Evolutionary conservation across 1,140 invertebrate genomes (phyloP).

Genomic region (Ceratoteleas bidentatus): DNA sequence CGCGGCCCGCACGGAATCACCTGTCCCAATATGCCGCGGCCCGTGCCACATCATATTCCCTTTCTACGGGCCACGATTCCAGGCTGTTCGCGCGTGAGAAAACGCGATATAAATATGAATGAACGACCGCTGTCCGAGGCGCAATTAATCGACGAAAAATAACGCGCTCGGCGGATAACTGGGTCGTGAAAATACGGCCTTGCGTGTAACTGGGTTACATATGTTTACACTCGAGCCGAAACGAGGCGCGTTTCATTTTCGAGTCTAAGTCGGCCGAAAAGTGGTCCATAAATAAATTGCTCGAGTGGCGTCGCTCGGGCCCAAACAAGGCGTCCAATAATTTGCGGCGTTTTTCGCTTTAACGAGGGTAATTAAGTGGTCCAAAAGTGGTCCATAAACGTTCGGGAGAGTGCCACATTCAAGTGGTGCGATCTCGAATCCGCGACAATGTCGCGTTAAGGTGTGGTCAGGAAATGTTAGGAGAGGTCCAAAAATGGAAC

Average conservation of each 20-base stretch:
- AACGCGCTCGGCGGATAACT: conserved; percentile 10
- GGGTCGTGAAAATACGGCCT: conserved; percentile 34
- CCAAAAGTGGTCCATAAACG: neutral
- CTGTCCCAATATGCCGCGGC: conserved; percentile 48
- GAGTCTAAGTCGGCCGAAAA: neutral
- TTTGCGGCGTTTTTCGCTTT: too few species aligned
- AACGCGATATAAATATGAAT: conserved; percentile 28
- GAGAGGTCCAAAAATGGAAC: too few species aligned
- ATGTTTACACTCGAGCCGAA: conserved; percentile 17
- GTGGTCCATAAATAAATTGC: neutral
- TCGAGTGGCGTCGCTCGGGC: too few species aligned
- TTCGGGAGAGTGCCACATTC: too few species aligned
- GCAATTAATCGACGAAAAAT: conserved; percentile 17
- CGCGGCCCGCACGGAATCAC: conserved; percentile 44
- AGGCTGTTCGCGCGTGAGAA: conserved; percentile 35
- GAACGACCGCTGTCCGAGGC: neutral
- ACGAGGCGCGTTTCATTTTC: conserved; percentile 1
- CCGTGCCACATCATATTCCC: conserved; percentile 42
- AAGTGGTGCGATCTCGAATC: too few species aligned
- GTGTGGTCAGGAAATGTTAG: too few species aligned
- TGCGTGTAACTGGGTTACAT: conserved; percentile 25
- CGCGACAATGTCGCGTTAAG: too few species aligned
- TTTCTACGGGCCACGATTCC: conserved; percentile 40
- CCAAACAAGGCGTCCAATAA: too few species aligned
- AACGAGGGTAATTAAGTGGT: neutral